Percentiles rank a stretch among this genome's conserved stretches.
These are phyloP conservation scores for Charanyca ferruginea DNA, from an alignment of 2,888 invertebrate genomes.

Conservation along the genomic window DNA sequence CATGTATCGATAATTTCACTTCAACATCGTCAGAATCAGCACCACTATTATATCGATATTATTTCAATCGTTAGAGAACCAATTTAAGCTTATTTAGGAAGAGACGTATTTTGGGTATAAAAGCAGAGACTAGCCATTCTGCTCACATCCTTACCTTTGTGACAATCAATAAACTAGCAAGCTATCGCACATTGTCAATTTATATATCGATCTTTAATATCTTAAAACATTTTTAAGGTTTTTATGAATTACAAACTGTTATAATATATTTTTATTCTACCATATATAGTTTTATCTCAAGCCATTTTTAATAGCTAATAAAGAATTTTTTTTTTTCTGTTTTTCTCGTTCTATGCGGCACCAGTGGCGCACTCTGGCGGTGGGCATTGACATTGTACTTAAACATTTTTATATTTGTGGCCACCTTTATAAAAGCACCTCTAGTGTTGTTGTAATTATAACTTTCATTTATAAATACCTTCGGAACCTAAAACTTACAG, in stretches of 20 bases:
- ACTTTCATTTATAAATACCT: conserved; percentile 41
- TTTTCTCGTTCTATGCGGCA: conserved; percentile 13
- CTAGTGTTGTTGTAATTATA: conserved; percentile 49
- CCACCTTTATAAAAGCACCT: conserved; percentile 63
- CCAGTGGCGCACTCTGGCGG: conserved; percentile 35
- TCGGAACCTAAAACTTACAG: conserved; percentile 16
- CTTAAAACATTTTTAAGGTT: conserved; percentile 15
- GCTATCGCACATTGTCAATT: conserved; percentile 4
- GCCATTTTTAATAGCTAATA: conserved; percentile 49
- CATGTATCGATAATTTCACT: conserved; percentile 49
- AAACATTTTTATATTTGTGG: conserved; percentile 40
- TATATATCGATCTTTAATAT: conserved; percentile 10
- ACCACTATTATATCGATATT: conserved; percentile 55
- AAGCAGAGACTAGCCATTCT: conserved; percentile 15
- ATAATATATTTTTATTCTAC: conserved; percentile 15
- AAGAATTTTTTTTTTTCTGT: conserved; percentile 7
- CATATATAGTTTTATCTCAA: conserved; percentile 11
- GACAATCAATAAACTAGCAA: conserved; percentile 32
- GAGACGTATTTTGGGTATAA: conserved; percentile 16
- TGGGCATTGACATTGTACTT: conserved; percentile 53
- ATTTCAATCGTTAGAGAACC: conserved; percentile 39
- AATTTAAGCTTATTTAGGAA: conserved; percentile 46
- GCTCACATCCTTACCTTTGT: conserved; percentile 17
- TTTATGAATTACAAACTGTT: conserved; percentile 25
- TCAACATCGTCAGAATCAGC: conserved; percentile 50